A percentile compares a stretch with the other conserved stretches of the same genome.
phyloP scores from a whole-genome alignment of 2,888 invertebrate genomes.

The Bembecia ichneumoniformis region DNA sequence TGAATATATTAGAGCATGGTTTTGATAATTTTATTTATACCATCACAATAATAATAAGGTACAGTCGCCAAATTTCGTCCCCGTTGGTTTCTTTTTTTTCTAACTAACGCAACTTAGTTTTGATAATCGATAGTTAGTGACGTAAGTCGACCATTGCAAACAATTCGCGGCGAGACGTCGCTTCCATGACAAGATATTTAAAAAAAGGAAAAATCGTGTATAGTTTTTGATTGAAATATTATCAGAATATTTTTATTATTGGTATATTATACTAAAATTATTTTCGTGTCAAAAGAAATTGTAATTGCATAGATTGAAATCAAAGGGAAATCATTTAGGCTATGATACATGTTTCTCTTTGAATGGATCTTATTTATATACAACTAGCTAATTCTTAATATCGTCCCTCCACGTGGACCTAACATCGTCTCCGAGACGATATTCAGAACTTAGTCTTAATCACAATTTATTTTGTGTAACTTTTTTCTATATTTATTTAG shows the following conservation, averaged over 20 bases:
- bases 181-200: too few species aligned
- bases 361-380: not conserved
- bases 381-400: slow-evolving; percentile 2
- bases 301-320: not conserved
- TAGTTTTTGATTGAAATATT: slow-evolving; percentile 4
- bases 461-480: slow-evolving; percentile 4
- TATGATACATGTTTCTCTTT: slow-evolving; percentile 1
- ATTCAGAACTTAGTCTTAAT: slow-evolving; percentile 4
- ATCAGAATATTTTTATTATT: slow-evolving; percentile 1
- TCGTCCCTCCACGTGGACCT: too few species aligned
- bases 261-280: not conserved
- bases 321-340: slow-evolving; percentile 2
- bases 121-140: slow-evolving; percentile 1
- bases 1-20: too few species aligned
- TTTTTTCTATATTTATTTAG: not conserved
- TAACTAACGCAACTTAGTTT: not conserved
- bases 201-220: too few species aligned
- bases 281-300: too few species aligned
- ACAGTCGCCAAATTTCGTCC: not conserved
- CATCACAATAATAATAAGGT: too few species aligned
- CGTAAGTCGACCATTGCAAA: too few species aligned
- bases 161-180: too few species aligned
- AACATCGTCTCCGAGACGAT: slow-evolving; percentile 3
- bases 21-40: too few species aligned
- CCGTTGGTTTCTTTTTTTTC: not conserved